A percentile compares a stretch with the other conserved stretches of the same genome.
Conservation (phyloP, 1,140 invertebrate species). For the Cyrtorhinus lividipennis region DNA sequence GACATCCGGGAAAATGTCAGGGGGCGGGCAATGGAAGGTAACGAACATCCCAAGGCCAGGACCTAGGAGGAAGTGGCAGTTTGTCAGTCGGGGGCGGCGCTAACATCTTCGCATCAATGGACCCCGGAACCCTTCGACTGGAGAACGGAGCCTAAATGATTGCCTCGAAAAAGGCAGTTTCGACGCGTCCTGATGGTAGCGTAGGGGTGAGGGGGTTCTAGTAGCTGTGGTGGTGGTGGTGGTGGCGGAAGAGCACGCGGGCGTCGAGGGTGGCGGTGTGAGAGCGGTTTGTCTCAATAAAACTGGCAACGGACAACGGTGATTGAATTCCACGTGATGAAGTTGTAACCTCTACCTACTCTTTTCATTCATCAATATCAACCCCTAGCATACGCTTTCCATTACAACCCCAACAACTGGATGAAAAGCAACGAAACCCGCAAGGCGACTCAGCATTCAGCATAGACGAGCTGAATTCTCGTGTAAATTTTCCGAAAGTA, state of each 20-base stretch:
- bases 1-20: too few relatives aligned
- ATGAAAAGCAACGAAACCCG: too few relatives aligned
- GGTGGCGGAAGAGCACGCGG: constrained; percentile 10
- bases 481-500: too few relatives aligned
- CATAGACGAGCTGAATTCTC: too few relatives aligned
- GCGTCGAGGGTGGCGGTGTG: background rate
- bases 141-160: background rate
- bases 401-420: too few relatives aligned
- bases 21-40: constrained; percentile 13
- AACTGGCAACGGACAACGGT: background rate
- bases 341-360: too few relatives aligned
- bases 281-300: background rate
- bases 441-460: too few relatives aligned
- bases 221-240: background rate
- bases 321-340: background rate
- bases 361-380: too few relatives aligned
- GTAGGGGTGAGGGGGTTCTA: too few relatives aligned
- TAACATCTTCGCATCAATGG: background rate
- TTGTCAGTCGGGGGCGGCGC: background rate
- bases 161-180: too few relatives aligned
- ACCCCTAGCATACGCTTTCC: too few relatives aligned
- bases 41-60: background rate
- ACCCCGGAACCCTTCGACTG: background rate
- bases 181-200: background rate
- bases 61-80: background rate